Base-by-base conservation (phyloP, 2,888 invertebrate genomes). In the Prenolepis imparis region DNA sequence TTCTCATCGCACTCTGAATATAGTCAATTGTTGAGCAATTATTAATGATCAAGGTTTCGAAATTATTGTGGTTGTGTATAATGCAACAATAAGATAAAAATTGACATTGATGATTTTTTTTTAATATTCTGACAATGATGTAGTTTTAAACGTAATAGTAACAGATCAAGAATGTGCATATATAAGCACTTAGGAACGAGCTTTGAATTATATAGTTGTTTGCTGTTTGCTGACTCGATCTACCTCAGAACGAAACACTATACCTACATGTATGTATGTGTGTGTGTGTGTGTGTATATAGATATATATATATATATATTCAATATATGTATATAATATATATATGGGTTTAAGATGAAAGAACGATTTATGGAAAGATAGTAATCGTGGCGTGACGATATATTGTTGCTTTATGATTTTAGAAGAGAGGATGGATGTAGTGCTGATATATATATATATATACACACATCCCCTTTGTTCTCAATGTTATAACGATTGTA, bases 201-300 rank as follows among this genome's bases (percentile, higher is more conserved):
- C 81, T 81, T 75, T 81, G 81, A 64, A 64, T 75, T 32, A 75
- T 63, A 63, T 80, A 75, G 78, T 64, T 75, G 81, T 81, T 73
- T 73, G 84, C 88, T 90, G 89, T 88, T 90, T 87, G 91, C 91
- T 92, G 91, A 93, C 91, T 91, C 91, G 90, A 92, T 93, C 93
- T 93, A 93, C 93, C 93, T 93, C 93, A 93, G 88, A 91, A 92
- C 88, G 90, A 92, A 92, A 93, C 91, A 90, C 91, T 93, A 91
- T 93, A 93, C 90, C 92, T 92, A 91, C 89, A 91, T 89, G 6
- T 44, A 44, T 44, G 15, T 24, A 18, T 67, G 21, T 41, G 15
- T 61, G 32, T 15, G 18, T 18, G 18, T 18, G 32, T 44, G 15
- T 18, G 15, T 67, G 21, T 44, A 44, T 3, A 44, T 12, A 44